phyloP scores from a whole-genome alignment of 2,797 vertebrate species.

The Hypotaenidia okinawae region DNA sequence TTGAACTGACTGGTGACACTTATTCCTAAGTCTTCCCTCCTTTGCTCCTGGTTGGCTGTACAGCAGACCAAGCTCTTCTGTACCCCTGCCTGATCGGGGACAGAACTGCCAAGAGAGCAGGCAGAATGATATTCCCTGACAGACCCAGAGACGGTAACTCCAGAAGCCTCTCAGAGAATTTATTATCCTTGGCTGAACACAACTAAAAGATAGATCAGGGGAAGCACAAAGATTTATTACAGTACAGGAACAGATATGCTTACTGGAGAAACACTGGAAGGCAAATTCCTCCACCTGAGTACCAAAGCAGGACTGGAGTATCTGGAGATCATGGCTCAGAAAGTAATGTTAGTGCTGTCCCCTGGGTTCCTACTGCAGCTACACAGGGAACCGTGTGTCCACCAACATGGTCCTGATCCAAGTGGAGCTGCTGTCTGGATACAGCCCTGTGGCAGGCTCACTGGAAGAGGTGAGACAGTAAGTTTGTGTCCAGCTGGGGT shows the following conservation, averaged over 20 bases:
- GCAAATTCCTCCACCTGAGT: neutral
- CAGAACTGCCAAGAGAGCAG: neutral
- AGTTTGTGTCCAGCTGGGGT: constrained; percentile 5
- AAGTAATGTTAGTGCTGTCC: constrained; percentile 53
- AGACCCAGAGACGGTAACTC: neutral
- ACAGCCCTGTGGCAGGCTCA: constrained; percentile 54
- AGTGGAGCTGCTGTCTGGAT: constrained; percentile 74
- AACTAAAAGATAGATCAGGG: neutral
- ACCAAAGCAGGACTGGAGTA: neutral
- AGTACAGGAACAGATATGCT: neutral
- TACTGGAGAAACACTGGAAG: constrained; percentile 21
- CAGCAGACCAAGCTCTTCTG: neutral
- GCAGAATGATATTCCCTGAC: neutral
- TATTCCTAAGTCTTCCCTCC: neutral
- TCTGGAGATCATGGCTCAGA: constrained; percentile 27
- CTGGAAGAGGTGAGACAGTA: constrained; percentile 48
- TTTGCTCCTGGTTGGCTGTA: neutral
- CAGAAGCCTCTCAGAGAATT: neutral
- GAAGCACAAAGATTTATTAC: neutral
- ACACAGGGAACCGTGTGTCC: constrained; percentile 66
- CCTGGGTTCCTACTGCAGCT: constrained; percentile 62
- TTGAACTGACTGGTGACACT: neutral
- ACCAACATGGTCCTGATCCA: constrained; percentile 78
- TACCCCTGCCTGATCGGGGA: neutral
- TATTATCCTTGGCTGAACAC: neutral